Conservation (phyloP, 2,888 invertebrate species). For the Cyclophora punctaria region DNA sequence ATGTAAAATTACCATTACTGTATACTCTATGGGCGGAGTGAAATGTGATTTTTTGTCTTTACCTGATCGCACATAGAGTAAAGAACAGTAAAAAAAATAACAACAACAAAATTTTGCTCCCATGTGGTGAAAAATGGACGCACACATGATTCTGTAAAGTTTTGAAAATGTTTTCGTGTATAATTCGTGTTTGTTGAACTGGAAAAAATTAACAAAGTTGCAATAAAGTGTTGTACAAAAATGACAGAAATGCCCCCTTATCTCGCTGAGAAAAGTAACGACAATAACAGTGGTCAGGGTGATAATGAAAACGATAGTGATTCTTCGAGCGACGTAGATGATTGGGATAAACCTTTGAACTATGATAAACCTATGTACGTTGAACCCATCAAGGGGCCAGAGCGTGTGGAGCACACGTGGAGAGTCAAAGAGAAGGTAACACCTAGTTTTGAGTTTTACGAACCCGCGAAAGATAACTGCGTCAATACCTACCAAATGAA, state of each 20-base stretch:
- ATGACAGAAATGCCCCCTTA: conserved; percentile 74
- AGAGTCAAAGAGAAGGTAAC: conserved; percentile 92
- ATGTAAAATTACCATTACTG: too few species aligned
- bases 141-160: conserved; percentile 61
- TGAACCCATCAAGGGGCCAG: conserved; percentile 61
- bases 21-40: too few species aligned
- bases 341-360: conserved; percentile 81
- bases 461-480: conserved; percentile 29
- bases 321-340: conserved; percentile 65
- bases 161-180: conserved; percentile 56
- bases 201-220: conserved; percentile 30
- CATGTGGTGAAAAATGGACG: conserved; percentile 72
- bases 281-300: conserved; percentile 53
- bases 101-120: conserved; percentile 42
- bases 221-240: conserved; percentile 51
- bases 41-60: too few species aligned
- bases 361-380: conserved; percentile 80
- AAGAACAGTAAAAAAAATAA: conserved; percentile 1
- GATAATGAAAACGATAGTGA: conserved; percentile 62
- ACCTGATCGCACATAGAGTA: too few species aligned
- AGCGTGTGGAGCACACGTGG: conserved; percentile 90
- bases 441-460: conserved; percentile 12
- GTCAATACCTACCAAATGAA: conserved; percentile 31
- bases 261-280: conserved; percentile 64
- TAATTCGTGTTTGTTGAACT: conserved; percentile 38